Evolutionary conservation across 2,797 vertebrate genomes (phyloP).

Genomic region (Babyrousa celebensis): DNA sequence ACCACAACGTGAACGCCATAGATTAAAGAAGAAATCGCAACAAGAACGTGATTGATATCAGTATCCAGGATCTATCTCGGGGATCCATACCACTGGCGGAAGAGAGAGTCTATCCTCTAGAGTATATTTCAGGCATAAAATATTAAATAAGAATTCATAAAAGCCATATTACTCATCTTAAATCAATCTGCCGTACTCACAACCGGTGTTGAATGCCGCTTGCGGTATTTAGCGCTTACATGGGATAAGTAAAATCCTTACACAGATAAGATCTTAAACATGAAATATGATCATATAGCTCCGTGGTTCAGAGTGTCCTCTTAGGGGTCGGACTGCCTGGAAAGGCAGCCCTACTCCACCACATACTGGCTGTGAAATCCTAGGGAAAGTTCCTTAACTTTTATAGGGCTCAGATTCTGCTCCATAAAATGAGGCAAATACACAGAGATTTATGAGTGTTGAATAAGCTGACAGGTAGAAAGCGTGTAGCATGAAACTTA

Average conservation of each 20-base stretch:
- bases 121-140: constrained; percentile 80
- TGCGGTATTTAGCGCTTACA: constrained; percentile 69
- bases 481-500: neutral
- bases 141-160: constrained; percentile 86
- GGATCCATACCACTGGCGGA: constrained; percentile 41
- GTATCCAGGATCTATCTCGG: constrained; percentile 67
- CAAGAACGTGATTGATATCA: constrained; percentile 75
- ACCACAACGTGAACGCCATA: constrained; percentile 47
- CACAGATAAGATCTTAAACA: constrained; percentile 37
- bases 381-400: constrained; percentile 10
- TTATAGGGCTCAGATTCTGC: constrained; percentile 56
- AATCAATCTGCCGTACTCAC: constrained; percentile 79
- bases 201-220: constrained; percentile 55
- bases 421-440: constrained; percentile 1
- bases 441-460: neutral
- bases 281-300: neutral
- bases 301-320: neutral
- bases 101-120: constrained; percentile 46
- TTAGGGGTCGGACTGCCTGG: neutral
- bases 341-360: neutral
- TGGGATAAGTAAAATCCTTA: constrained; percentile 65
- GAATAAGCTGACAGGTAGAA: constrained; percentile 10
- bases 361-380: neutral
- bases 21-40: constrained; percentile 81
- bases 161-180: constrained; percentile 82